These are phyloP conservation scores for Neomonachus schauinslandi DNA, from an alignment of 2,113 vertebrate species.

Conservation along the genomic window DNA sequence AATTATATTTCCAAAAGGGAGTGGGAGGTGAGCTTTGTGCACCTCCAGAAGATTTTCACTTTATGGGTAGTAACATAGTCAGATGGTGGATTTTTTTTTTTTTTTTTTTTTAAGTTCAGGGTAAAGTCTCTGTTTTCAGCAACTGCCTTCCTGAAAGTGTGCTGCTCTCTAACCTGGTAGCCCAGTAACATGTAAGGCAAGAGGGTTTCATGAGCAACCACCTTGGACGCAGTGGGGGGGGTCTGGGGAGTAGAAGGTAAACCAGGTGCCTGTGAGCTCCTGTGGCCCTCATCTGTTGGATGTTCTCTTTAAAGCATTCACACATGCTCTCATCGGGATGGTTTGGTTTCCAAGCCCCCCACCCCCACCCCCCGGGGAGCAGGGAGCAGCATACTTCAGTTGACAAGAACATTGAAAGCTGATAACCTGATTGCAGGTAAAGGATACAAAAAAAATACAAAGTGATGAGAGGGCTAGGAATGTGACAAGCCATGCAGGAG, in stretches of 20 bases:
- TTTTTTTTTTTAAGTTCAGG: background rate
- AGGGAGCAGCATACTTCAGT: background rate
- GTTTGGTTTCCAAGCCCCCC: background rate
- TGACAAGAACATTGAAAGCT: background rate
- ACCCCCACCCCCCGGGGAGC: too few relatives aligned
- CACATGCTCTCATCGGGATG: background rate
- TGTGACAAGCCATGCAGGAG: background rate
- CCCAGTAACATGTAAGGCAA: background rate
- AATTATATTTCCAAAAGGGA: background rate
- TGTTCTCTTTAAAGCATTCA: background rate
- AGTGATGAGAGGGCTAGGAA: background rate
- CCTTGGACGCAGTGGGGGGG: fast-evolving
- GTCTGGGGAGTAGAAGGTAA: background rate
- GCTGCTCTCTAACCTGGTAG: background rate
- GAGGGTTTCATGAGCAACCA: background rate
- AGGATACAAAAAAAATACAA: background rate
- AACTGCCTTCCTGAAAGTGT: background rate
- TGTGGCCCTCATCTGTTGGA: background rate
- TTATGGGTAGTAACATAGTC: background rate
- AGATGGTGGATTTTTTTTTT: background rate
- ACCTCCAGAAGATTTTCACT: background rate
- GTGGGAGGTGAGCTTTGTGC: background rate
- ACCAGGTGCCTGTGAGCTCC: background rate
- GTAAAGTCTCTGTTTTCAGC: background rate
- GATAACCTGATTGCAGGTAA: background rate